A percentile compares a stretch with the other conserved stretches of the same genome.
These are phyloP conservation scores for Volucella inflata DNA, from an alignment of 2,888 invertebrate genomes.

Conservation along the genomic window DNA sequence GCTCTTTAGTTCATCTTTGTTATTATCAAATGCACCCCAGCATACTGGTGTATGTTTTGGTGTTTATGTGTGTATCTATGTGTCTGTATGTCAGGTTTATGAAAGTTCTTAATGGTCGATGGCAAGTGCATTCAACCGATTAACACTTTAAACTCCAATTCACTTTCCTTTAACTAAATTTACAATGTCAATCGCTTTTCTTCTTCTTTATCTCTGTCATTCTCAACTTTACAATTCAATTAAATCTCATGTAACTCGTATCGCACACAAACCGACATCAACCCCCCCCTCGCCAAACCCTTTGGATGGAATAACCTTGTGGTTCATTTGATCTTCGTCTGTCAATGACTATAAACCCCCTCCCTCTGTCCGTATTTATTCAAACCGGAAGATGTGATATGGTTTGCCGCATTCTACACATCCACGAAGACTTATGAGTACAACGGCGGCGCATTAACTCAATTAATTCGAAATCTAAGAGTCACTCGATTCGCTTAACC, in stretches of 20 bases:
- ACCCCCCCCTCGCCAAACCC: too few species aligned
- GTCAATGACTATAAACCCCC: neutral
- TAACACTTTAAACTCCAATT: constrained; percentile 36
- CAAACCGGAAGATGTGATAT: constrained; percentile 14
- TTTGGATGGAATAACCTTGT: too few species aligned
- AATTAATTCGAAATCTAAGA: constrained; percentile 38
- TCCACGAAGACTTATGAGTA: neutral
- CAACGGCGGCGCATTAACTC: constrained; percentile 32
- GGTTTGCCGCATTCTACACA: constrained; percentile 20
- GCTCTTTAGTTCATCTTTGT: too few species aligned
- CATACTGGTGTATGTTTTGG: too few species aligned
- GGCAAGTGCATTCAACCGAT: constrained; percentile 32
- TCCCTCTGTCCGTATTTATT: neutral
- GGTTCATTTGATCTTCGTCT: neutral
- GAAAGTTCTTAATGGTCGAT: neutral
- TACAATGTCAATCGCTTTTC: neutral
- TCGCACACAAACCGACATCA: too few species aligned
- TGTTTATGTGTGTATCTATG: too few species aligned
- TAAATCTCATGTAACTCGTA: neutral
- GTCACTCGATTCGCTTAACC: constrained; percentile 35
- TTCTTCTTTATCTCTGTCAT: neutral
- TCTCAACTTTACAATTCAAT: neutral
- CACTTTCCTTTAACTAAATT: neutral
- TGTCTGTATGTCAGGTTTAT: too few species aligned
- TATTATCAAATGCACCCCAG: too few species aligned